Conservation (phyloP, 1,140 invertebrate species). For the Akabosia matsudoensis region DNA sequence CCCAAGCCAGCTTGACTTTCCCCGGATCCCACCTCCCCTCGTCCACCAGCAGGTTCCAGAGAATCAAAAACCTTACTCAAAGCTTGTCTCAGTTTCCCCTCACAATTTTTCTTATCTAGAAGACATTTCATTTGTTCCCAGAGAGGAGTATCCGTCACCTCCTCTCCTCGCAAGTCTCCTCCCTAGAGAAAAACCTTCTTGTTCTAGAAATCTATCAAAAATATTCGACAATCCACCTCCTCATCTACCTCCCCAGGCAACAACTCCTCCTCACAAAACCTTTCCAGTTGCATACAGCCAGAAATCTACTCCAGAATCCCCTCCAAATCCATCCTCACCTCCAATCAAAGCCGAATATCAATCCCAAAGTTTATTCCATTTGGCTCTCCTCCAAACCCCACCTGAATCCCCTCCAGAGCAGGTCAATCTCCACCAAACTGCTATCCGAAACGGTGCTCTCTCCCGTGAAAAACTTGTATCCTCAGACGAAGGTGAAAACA, state of each 20-base stretch:
- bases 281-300: conserved; percentile 7
- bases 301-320: not conserved
- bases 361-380: conserved; percentile 2
- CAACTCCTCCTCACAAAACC: not conserved
- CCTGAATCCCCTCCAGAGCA: too few relatives aligned
- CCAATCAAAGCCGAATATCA: not conserved
- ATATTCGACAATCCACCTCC: too few relatives aligned
- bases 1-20: not conserved
- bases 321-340: not conserved
- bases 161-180: too few relatives aligned
- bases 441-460: not conserved
- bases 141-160: too few relatives aligned
- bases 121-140: not conserved
- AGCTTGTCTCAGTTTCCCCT: not conserved
- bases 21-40: not conserved
- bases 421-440: not conserved
- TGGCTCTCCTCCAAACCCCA: too few relatives aligned
- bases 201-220: too few relatives aligned
- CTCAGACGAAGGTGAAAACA: conserved; percentile 15
- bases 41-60: not conserved
- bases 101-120: too few relatives aligned
- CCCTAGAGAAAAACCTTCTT: too few relatives aligned
- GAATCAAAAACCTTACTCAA: not conserved
- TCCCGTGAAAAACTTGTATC: not conserved
- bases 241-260: too few relatives aligned